A percentile compares a stretch with the other conserved stretches of the same genome.
These are phyloP conservation scores for Ditylenchus weischeri DNA, from an alignment of 2,888 invertebrate species.

Conservation along the genomic window DNA sequence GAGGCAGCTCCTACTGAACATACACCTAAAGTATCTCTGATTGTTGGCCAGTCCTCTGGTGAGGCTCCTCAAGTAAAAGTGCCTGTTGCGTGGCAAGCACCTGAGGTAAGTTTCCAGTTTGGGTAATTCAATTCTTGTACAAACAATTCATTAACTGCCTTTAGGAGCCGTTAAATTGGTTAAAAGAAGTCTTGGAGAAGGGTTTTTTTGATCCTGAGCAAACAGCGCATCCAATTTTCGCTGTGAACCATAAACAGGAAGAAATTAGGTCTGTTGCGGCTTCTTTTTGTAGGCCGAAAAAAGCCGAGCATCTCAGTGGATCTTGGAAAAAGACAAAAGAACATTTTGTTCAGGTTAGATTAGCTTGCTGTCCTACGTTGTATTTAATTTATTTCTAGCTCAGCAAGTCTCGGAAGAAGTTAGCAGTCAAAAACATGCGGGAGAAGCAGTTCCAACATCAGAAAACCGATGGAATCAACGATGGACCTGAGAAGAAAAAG, in stretches of 20 bases:
- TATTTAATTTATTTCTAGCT: background rate
- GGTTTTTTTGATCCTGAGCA: background rate
- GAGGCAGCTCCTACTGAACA: background rate
- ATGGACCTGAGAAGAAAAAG: too few relatives aligned
- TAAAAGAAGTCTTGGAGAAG: constrained; percentile 3
- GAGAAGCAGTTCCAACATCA: background rate
- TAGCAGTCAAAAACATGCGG: background rate
- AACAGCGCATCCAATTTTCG: background rate
- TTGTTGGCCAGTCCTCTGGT: background rate
- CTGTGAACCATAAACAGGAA: background rate
- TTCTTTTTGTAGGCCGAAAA: background rate
- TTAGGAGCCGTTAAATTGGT: constrained; percentile 5
- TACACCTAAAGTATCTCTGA: background rate
- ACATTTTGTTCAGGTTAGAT: constrained; percentile 3
- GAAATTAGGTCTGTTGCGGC: background rate
- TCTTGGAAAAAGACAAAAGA: background rate
- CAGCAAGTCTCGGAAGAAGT: background rate
- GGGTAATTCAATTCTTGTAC: too few relatives aligned
- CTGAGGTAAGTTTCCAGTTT: too few relatives aligned
- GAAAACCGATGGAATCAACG: too few relatives aligned
- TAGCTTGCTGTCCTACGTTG: background rate
- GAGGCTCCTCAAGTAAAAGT: background rate
- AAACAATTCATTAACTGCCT: background rate
- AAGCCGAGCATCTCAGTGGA: background rate
- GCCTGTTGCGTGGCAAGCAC: too few relatives aligned